phyloP scores from a whole-genome alignment of 2,113 vertebrate genomes.

The Epinephelus cyanopodus region DNA sequence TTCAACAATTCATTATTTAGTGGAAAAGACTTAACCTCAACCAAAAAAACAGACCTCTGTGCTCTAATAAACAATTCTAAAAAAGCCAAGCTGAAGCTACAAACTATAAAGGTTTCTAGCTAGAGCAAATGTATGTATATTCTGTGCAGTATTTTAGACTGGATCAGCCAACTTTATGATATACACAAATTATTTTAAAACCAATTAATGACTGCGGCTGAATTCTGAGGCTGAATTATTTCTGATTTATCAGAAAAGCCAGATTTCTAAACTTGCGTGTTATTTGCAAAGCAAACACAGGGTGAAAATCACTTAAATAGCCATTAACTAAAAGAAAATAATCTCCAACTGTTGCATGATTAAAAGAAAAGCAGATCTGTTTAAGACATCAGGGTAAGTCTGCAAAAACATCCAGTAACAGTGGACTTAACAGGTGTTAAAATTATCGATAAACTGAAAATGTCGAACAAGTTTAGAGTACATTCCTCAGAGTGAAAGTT shows the following conservation, averaged over 20 bases:
- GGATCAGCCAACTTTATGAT: constrained; percentile 10
- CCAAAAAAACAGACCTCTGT: constrained; percentile 16
- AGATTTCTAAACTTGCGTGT: not conserved
- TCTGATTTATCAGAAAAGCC: constrained; percentile 19
- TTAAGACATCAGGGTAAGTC: constrained; percentile 39
- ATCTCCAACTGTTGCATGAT: constrained; percentile 33
- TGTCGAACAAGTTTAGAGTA: not conserved
- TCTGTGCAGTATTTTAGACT: constrained; percentile 29
- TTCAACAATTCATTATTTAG: not conserved
- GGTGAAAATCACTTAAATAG: constrained; percentile 20
- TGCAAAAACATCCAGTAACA: constrained; percentile 74
- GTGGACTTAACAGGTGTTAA: constrained; percentile 34
- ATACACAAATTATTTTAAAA: constrained; percentile 10
- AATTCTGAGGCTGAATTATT: constrained; percentile 8
- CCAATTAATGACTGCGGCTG: not conserved
- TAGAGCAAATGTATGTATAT: not conserved
- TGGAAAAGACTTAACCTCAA: constrained; percentile 26
- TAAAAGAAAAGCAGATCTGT: constrained; percentile 43
- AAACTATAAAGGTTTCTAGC: not conserved
- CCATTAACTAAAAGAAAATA: constrained; percentile 24
- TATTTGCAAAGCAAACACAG: constrained; percentile 42
- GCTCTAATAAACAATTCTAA: not conserved
- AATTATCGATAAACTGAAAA: not conserved
- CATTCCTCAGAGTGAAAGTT: constrained; percentile 45
- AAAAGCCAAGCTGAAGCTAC: constrained; percentile 52